Base-by-base conservation (phyloP, 2,797 vertebrate genomes). In the Neosilurus hyrtlii region DNA sequence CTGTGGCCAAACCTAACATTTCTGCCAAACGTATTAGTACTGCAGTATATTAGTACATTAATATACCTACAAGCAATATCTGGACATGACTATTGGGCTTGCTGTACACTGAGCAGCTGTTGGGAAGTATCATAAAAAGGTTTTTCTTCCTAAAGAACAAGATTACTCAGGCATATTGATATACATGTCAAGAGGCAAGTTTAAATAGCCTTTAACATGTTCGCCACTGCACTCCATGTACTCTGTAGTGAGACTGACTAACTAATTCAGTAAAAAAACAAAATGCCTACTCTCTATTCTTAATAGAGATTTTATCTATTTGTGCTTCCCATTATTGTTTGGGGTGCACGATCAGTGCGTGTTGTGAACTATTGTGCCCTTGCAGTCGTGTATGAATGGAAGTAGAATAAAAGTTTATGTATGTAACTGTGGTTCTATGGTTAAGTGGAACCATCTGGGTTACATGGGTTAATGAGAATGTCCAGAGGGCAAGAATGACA, bases 401-500 rank as follows among this genome's bases (percentile, higher is more conserved):
- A 56, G 72, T 54, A 26, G n/a, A 52, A 73, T 26, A 12, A 37
- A 75, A 73, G 7, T 74, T 74, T 74, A 57, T 54, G 15, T 74
- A 35, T 57, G 54, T 11, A 35, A 35, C 52, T 12, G 10, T 22
- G 52, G 24, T 73, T 18, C 71, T 30, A 30, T 57, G 18, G 54
- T 15, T 57, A 57, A 74, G 72, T 74, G 18, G 10, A 74, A 35
- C 72, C 72, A 22, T 74, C 16, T 74, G 72, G 8, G 4, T 57
- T 35, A 74, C 4, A 5, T 22, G 26, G 72, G 72, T 74, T 74
- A 10, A 74, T 57, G 72, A 57, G 72, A 57, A 22, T 57, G 52
- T 74, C 72, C 52, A 74, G 26, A 26, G 52, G 24, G 24, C 24
- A 57, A 74, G 54, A 4, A 14, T 22, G 52, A 74, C 54, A 74